Evolutionary conservation across 2,113 vertebrate species (phyloP).

Genomic region (Sebastes schlegelii): DNA sequence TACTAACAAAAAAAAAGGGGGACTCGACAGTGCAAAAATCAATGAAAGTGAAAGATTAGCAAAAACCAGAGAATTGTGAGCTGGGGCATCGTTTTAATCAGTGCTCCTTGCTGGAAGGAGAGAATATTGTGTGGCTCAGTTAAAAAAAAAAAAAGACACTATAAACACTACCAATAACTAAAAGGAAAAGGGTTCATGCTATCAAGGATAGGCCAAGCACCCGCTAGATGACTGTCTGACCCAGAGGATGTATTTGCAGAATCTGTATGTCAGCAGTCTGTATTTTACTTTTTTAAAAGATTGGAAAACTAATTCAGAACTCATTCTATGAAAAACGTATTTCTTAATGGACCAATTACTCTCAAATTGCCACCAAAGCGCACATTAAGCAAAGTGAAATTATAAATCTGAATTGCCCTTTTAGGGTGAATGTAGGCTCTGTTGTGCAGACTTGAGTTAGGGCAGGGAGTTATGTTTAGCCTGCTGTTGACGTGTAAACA

Average conservation of each 20-base stretch:
- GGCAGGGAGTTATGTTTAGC: conserved; percentile 3
- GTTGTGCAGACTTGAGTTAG: not conserved
- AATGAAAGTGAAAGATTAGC: not conserved
- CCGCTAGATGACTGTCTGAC: not conserved
- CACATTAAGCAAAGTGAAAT: not conserved
- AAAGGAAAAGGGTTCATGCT: not conserved
- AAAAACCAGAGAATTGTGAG: not conserved
- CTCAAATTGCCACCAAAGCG: not conserved
- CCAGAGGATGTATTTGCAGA: not conserved
- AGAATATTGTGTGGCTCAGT: not conserved
- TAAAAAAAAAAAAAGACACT: not conserved
- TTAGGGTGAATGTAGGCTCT: not conserved
- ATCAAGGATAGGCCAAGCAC: not conserved
- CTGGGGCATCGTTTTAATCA: not conserved
- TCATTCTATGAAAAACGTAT: not conserved
- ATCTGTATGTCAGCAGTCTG: not conserved
- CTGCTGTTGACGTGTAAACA: conserved; percentile 18
- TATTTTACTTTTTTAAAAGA: not conserved
- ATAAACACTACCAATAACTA: conserved; percentile 1
- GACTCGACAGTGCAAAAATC: not conserved
- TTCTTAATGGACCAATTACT: not conserved
- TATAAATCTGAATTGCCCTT: not conserved
- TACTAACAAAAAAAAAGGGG: not conserved
- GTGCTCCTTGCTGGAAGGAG: not conserved
- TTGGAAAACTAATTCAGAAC: not conserved